Conservation (phyloP, 2,797 vertebrate genomes). For the Hephaestus fuliginosus region DNA sequence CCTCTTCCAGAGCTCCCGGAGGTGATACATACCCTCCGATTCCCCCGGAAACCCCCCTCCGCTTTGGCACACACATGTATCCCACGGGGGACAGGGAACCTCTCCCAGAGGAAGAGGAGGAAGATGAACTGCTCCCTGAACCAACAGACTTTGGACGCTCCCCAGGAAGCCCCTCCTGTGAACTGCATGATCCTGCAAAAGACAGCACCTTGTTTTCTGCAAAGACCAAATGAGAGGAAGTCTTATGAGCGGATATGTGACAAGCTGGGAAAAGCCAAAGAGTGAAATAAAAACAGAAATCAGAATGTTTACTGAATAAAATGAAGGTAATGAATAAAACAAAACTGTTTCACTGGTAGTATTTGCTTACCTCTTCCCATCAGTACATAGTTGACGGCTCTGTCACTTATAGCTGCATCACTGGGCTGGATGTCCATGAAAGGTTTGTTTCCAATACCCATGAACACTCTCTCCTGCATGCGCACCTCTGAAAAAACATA, state of each 20-base stretch:
- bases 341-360: not conserved
- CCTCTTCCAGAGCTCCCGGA: slow-evolving; percentile 79
- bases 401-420: slow-evolving; percentile 87
- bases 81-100: slow-evolving; percentile 79
- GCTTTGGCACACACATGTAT: slow-evolving; percentile 72
- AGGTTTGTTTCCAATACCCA: slow-evolving; percentile 90
- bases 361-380: slow-evolving; percentile 80
- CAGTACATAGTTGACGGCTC: slow-evolving; percentile 84
- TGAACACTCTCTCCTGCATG: slow-evolving; percentile 89
- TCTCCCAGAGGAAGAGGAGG: slow-evolving; percentile 86
- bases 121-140: slow-evolving; percentile 84
- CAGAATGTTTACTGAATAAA: not conserved
- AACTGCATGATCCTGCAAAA: slow-evolving; percentile 33
- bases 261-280: not conserved
- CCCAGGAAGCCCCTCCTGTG: slow-evolving; percentile 52
- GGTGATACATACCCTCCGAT: slow-evolving; percentile 63
- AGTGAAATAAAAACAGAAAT: not conserved
- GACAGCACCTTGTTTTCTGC: slow-evolving; percentile 75
- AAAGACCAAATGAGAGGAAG: not conserved
- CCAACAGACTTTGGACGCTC: slow-evolving; percentile 82
- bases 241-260: not conserved
- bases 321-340: not conserved
- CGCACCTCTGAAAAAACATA: slow-evolving; percentile 83
- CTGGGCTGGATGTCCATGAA: slow-evolving; percentile 91
- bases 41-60: slow-evolving; percentile 45